Evolutionary conservation across 2,888 invertebrate genomes (phyloP), one percentile per base, ranked within the genome.

Genomic region (Ectemnius lituratus): DNA sequence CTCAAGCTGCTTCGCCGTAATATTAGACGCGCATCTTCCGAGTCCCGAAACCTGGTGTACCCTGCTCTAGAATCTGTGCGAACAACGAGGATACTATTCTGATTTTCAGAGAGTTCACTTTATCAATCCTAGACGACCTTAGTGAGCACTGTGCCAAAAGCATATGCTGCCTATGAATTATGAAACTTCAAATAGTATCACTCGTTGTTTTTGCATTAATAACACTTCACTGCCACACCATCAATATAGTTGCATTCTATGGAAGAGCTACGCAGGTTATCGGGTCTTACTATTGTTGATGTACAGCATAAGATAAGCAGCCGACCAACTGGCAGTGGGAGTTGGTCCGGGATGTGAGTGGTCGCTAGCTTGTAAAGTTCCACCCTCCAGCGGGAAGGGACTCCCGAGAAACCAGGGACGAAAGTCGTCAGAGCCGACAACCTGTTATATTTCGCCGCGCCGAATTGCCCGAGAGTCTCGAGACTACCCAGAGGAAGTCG

Each of bases 401-500:
- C 65, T 62, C 49, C 27, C 67, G 81, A 67, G 72, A 79, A 62
- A 67, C 67, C 61, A 71, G 70, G 57, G 75, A 76, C 64, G 75
- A 76, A 45, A 68, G 71, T 73, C 78, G 77, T 79, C 82, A 80
- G 83, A 81, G 79, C 80, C 78, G 79, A 82, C 78, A 87, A 86
- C 80, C 86, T 88, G 88, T 88, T 88, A 88, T 88, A 84, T 83
- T 82, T 82, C 79, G 80, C 75, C 76, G 79, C 64, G 62, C 67
- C 73, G 70, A 56, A 62, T 76, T 46, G 76, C 67, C 60, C 70
- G 75, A 70, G 69, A 75, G 45, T 72, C 68, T 18, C 70, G 61
- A 63, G 72, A 18, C 20, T 23, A 45, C 46, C 14, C 20, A 18
- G 47, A 20, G 6, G 11, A 27, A 56, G 23, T 5, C 5, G n/a